A percentile compares a stretch with the other conserved stretches of the same genome.
Conservation (phyloP, 2,797 vertebrate species). For the Adelosebastes latens region DNA sequence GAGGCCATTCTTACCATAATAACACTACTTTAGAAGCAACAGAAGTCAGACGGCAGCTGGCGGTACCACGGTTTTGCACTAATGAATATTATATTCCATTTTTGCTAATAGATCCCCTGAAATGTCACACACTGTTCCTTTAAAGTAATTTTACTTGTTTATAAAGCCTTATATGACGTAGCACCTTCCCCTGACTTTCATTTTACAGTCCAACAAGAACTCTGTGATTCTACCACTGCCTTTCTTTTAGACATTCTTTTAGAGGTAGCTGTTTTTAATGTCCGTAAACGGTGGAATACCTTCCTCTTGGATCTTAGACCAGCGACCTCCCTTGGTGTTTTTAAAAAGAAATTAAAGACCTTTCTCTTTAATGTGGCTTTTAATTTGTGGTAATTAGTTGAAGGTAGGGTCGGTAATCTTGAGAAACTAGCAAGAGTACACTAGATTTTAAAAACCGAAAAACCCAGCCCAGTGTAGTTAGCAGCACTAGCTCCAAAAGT, state of each 20-base stretch:
- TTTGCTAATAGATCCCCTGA: too few species aligned
- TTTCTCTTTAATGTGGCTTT: not conserved
- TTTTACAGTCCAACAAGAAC: not conserved
- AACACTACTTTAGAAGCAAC: too few species aligned
- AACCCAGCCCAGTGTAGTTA: fast-evolving
- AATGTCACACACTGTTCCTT: too few species aligned
- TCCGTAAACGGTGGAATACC: not conserved
- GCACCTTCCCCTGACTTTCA: not conserved
- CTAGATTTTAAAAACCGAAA: too few species aligned
- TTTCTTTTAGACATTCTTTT: not conserved
- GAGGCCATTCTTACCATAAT: too few species aligned
- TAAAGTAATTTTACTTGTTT: not conserved
- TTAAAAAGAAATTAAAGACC: not conserved
- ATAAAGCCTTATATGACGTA: not conserved
- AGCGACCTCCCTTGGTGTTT: not conserved
- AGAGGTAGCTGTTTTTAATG: not conserved
- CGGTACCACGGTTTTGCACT: too few species aligned
- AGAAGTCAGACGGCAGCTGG: too few species aligned
- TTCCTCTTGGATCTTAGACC: not conserved
- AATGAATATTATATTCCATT: too few species aligned
- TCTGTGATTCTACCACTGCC: not conserved
- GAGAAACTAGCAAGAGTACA: too few species aligned
- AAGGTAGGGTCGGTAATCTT: not conserved
- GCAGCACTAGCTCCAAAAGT: too few species aligned
- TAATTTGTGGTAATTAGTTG: not conserved